phyloP scores from a whole-genome alignment of 2,113 vertebrate genomes.

The Bostrychus sinensis region DNA sequence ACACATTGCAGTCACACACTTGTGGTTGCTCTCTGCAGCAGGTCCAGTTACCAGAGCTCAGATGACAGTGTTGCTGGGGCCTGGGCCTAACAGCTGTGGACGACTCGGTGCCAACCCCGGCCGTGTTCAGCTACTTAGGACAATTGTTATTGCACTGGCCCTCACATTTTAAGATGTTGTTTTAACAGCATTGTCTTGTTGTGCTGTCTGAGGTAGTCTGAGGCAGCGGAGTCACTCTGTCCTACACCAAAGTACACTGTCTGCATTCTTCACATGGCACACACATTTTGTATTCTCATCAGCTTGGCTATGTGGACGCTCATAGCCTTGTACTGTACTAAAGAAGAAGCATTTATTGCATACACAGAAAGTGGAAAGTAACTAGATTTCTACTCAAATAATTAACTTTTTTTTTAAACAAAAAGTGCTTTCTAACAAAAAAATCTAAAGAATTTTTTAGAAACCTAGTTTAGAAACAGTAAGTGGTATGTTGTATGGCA shows the following conservation, averaged over 20 bases:
- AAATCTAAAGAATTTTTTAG: no score
- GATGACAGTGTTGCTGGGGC: constrained; percentile 58
- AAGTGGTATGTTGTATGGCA: no score
- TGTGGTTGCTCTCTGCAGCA: constrained; percentile 55
- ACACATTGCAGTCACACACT: constrained; percentile 2
- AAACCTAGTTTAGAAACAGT: no score
- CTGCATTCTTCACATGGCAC: constrained; percentile 37
- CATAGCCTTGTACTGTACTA: neutral
- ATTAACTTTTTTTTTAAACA: no score
- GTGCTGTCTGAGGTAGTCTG: constrained; percentile 36
- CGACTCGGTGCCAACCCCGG: constrained; percentile 75
- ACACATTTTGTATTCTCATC: neutral
- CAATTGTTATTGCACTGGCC: constrained; percentile 33
- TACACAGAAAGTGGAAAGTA: no score
- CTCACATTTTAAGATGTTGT: constrained; percentile 58
- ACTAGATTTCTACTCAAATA: no score
- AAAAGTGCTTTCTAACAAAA: no score
- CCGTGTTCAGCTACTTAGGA: constrained; percentile 62
- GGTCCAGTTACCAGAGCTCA: constrained; percentile 73
- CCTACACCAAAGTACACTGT: constrained; percentile 32
- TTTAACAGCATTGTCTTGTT: constrained; percentile 56
- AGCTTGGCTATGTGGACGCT: neutral
- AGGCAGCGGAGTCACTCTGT: constrained; percentile 37
- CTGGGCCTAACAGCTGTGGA: constrained; percentile 77
- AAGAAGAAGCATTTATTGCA: neutral